A percentile compares a stretch with the other conserved stretches of the same genome.
Conservation (phyloP, 1,140 invertebrate species). For the Euura saliciscinereae region DNA sequence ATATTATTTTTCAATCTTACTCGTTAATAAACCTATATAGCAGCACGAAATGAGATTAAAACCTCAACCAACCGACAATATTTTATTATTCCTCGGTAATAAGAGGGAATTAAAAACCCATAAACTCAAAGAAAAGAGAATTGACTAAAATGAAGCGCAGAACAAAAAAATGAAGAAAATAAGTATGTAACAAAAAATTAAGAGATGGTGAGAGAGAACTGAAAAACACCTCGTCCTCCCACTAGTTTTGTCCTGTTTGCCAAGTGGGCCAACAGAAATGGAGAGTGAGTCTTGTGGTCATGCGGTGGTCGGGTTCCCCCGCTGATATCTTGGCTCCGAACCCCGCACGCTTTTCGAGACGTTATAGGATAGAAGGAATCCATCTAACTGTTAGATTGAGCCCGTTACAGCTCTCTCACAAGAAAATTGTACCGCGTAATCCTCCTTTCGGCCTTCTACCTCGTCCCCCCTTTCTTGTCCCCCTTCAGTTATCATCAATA, state of each 20-base stretch:
- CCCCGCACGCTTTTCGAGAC: background rate
- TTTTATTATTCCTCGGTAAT: too few species aligned
- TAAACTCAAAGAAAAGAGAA: too few species aligned
- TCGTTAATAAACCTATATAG: background rate
- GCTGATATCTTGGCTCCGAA: too few species aligned
- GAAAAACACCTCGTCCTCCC: background rate
- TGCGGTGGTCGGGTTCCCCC: background rate
- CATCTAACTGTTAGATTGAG: conserved; percentile 7
- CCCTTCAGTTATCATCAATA: background rate
- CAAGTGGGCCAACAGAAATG: conserved; percentile 35
- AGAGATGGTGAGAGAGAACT: background rate
- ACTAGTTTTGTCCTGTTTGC: conserved; percentile 12
- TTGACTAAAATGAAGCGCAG: background rate
- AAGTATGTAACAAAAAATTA: background rate
- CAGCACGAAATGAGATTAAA: too few species aligned
- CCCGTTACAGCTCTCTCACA: conserved; percentile 1
- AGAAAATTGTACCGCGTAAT: conserved; percentile 1
- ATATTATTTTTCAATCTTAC: background rate
- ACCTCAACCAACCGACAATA: too few species aligned
- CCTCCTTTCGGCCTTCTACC: background rate
- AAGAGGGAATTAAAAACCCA: too few species aligned
- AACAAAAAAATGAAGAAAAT: background rate
- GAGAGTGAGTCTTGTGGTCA: conserved; percentile 25
- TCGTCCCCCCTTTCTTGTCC: background rate
- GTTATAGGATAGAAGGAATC: background rate